Evolutionary conservation across 2,888 invertebrate genomes (phyloP).

Genomic region (Sericinus montela): DNA sequence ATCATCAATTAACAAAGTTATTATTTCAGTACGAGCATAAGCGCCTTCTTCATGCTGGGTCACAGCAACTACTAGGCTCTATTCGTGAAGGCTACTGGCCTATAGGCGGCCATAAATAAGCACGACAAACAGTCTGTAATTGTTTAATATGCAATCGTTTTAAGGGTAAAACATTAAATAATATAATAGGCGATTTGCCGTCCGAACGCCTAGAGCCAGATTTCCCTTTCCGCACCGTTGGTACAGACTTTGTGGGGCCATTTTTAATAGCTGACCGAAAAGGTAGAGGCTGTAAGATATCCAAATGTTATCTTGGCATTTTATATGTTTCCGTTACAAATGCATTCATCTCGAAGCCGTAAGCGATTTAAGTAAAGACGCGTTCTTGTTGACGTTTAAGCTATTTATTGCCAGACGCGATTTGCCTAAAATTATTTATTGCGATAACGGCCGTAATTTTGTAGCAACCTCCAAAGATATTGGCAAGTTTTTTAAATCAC

Average conservation of each 20-base stretch:
- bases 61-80: neutral
- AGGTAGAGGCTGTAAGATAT: neutral
- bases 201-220: no score
- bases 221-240: neutral
- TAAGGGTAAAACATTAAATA: neutral
- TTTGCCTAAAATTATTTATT: neutral
- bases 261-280: neutral
- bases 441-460: neutral
- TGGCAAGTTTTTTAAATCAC: no score
- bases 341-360: neutral
- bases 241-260: neutral
- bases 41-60: neutral
- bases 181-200: neutral
- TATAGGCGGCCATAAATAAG: neutral
- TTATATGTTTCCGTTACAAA: neutral
- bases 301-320: neutral
- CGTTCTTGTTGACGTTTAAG: neutral
- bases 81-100: no score
- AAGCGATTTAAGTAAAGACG: neutral
- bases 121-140: neutral
- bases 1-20: neutral
- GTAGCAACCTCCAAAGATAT: conserved; percentile 1
- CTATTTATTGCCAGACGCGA: neutral
- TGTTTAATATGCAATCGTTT: neutral
- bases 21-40: neutral